Percentiles rank a stretch among this genome's conserved stretches.
Evolutionary conservation across 2,888 invertebrate genomes (phyloP).

Genomic region (Pseudococcus jackbeardsleyi): DNA sequence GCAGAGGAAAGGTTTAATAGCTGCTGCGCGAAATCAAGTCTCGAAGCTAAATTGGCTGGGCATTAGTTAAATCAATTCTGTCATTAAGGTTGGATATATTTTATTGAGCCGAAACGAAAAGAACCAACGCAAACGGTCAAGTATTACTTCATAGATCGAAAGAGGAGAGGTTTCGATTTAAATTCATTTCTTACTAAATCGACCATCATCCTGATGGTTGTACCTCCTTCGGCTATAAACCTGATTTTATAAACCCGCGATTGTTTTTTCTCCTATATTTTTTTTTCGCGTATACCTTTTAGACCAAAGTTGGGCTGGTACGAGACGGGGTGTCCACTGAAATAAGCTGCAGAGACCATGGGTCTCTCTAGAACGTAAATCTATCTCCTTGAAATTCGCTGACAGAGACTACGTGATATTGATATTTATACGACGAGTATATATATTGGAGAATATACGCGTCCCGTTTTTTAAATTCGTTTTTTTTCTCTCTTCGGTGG

Average conservation of each 20-base stretch:
- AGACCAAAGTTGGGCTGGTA: not conserved
- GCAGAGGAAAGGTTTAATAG: slow-evolving; percentile 2
- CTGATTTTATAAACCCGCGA: not conserved
- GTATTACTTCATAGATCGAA: slow-evolving; percentile 3
- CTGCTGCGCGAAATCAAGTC: slow-evolving; percentile 27
- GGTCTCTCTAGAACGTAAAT: not conserved
- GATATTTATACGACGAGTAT: not conserved
- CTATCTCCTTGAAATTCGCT: slow-evolving; percentile 5
- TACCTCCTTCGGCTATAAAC: slow-evolving; percentile 41
- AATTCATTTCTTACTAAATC: slow-evolving; percentile 33
- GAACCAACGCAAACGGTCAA: not conserved
- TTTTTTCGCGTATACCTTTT: not conserved
- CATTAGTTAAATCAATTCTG: slow-evolving; percentile 35
- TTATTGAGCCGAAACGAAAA: slow-evolving; percentile 4
- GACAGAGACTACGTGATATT: not conserved
- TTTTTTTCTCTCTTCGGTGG: not conserved
- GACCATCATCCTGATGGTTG: slow-evolving; percentile 11
- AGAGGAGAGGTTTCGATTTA: slow-evolving; percentile 10
- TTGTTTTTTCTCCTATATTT: slow-evolving; percentile 11
- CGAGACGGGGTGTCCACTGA: not conserved
- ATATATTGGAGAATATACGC: not conserved
- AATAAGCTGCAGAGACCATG: not conserved
- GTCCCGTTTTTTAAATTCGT: slow-evolving; percentile 28
- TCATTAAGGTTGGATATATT: slow-evolving; percentile 42
- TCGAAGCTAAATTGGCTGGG: slow-evolving; percentile 27